phyloP scores from a whole-genome alignment of 2,888 invertebrate species.

The Zygothrica quintamaculata region DNA sequence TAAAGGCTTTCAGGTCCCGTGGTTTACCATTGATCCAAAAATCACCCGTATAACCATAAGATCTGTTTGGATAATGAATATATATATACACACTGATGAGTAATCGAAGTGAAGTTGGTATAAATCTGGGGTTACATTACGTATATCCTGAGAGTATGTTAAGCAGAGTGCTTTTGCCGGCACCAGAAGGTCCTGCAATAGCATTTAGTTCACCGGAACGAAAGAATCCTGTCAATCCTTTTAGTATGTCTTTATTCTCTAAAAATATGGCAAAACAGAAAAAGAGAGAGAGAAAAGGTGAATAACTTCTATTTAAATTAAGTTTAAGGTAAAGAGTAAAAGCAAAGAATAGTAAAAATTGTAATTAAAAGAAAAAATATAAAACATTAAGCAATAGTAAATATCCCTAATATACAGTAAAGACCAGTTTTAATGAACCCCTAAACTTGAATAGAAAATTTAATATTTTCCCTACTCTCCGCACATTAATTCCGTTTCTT shows the following conservation, averaged over 20 bases:
- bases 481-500: not conserved
- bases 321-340: too few relatives aligned
- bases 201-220: constrained; percentile 91
- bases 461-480: too few relatives aligned
- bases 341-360: too few relatives aligned
- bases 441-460: too few relatives aligned
- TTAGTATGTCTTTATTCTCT: constrained; percentile 87
- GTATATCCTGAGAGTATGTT: constrained; percentile 95
- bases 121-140: constrained; percentile 85
- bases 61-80: constrained; percentile 47
- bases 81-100: constrained; percentile 3
- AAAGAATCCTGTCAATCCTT: constrained; percentile 88
- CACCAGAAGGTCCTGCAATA: constrained; percentile 95
- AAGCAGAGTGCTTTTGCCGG: constrained; percentile 94
- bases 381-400: too few relatives aligned
- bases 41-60: constrained; percentile 86
- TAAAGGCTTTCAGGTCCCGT: constrained; percentile 88
- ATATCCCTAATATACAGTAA: not conserved
- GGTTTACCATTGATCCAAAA: constrained; percentile 90
- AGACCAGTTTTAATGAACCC: too few relatives aligned
- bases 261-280: too few relatives aligned
- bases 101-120: not conserved
- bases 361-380: too few relatives aligned
- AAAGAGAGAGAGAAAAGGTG: too few relatives aligned
- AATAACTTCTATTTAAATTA: too few relatives aligned